Conservation (phyloP, 1,140 invertebrate species). For the Drosophila biarmipes region DNA sequence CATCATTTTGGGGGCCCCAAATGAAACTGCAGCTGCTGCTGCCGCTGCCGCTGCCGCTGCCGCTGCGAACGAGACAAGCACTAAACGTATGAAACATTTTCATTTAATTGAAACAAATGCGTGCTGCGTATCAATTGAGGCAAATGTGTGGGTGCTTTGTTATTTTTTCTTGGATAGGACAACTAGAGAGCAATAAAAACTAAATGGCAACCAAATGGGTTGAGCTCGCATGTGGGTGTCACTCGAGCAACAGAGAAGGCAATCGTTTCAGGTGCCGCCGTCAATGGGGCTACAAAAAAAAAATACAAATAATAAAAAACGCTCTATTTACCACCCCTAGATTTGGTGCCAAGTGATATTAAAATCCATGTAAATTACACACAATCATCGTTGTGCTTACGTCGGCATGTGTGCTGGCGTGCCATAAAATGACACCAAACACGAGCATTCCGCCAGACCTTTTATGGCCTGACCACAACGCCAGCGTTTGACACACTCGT, state of each 20-base stretch:
- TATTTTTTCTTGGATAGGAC: conserved; percentile 7
- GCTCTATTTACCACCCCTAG: conserved; percentile 27
- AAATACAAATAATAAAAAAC: conserved; percentile 17
- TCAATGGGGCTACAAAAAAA: conserved; percentile 57
- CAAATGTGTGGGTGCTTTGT: conserved; percentile 20
- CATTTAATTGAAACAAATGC: conserved; percentile 83
- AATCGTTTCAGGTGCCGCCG: conserved; percentile 63
- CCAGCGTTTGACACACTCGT: conserved; percentile 54
- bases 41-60: too few relatives aligned
- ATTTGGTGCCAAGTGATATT: conserved; percentile 51
- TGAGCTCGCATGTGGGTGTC: conserved; percentile 7
- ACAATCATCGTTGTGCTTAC: conserved; percentile 67
- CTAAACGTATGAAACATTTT: conserved; percentile 70
- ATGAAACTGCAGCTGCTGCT: conserved; percentile 4
- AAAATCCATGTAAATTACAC: conserved; percentile 82
- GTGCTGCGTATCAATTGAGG: conserved; percentile 81
- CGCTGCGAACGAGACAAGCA: conserved; percentile 9
- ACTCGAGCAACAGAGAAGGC: conserved; percentile 29
- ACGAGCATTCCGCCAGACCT: conserved; percentile 58
- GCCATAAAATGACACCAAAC: conserved; percentile 71
- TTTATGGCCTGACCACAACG: conserved; percentile 59
- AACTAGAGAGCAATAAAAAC: conserved; percentile 74
- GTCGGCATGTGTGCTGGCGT: conserved; percentile 38
- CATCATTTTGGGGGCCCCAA: conserved; percentile 39
- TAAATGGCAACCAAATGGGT: conserved; percentile 58